These are phyloP conservation scores for Pseudonaja textilis DNA, from an alignment of 2,113 vertebrate genomes.

Conservation along the genomic window DNA sequence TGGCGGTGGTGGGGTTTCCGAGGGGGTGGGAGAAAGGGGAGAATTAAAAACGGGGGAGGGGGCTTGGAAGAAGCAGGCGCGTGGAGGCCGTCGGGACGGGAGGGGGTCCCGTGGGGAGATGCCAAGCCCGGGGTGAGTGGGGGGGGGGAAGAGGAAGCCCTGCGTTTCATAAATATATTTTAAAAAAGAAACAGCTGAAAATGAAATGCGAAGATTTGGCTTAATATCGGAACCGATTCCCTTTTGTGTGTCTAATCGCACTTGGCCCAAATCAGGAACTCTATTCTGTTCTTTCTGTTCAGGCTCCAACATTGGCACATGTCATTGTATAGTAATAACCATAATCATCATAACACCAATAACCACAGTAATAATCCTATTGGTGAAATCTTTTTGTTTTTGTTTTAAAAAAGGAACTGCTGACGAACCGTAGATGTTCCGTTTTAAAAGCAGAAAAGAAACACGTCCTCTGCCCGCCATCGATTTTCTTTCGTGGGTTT, in stretches of 20 bases:
- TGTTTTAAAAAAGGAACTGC: background rate
- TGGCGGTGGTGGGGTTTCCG: background rate
- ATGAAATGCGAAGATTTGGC: background rate
- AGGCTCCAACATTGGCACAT: background rate
- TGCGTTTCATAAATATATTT: background rate
- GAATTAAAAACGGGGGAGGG: background rate
- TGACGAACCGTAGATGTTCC: background rate
- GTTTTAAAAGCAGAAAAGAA: background rate
- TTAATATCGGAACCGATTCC: background rate
- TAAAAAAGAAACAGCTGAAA: background rate
- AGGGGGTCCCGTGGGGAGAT: background rate
- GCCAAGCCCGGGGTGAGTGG: background rate
- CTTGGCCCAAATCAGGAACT: background rate
- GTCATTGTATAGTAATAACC: background rate
- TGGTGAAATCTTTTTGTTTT: background rate
- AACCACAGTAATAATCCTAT: background rate
- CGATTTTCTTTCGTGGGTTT: background rate
- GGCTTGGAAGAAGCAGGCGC: background rate
- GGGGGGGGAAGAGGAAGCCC: background rate
- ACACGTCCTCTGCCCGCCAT: background rate
- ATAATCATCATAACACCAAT: background rate
- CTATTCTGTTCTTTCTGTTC: background rate
- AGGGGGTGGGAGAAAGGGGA: background rate
- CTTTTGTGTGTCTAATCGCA: background rate
- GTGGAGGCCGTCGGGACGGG: background rate